Percentiles rank a stretch among this genome's conserved stretches.
Conservation (phyloP, 2,888 invertebrate genomes). For the Geotrupes spiniger region DNA sequence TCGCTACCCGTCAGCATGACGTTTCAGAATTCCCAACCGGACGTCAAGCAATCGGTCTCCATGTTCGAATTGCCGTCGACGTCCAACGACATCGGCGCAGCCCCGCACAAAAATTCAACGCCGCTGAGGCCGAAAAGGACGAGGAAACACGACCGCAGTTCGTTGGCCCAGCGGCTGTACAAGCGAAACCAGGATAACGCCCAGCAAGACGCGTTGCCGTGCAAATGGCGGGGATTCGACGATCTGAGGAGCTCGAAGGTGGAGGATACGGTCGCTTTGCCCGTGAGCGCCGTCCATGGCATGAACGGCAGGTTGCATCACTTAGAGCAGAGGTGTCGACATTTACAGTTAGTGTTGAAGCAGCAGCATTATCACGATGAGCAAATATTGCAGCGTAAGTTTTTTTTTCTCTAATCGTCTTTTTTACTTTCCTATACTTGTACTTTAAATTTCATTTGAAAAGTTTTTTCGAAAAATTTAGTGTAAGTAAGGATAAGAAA, state of each 20-base stretch:
- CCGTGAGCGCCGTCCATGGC: slow-evolving; percentile 41
- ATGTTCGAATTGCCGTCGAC: slow-evolving; percentile 32
- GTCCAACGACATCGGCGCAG: slow-evolving; percentile 22
- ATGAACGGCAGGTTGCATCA: slow-evolving; percentile 45
- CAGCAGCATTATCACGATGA: slow-evolving; percentile 65
- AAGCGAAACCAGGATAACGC: slow-evolving; percentile 33
- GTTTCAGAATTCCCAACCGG: slow-evolving; percentile 11
- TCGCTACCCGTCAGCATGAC: slow-evolving; percentile 19
- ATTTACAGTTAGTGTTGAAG: slow-evolving; percentile 60
- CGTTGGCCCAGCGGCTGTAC: slow-evolving; percentile 31
- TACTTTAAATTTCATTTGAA: background rate
- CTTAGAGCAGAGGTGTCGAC: slow-evolving; percentile 62
- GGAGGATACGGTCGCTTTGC: slow-evolving; percentile 35
- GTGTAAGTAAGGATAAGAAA: too few species aligned
- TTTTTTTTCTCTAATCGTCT: slow-evolving; percentile 8
- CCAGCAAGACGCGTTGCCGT: slow-evolving; percentile 11
- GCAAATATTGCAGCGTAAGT: slow-evolving; percentile 62
- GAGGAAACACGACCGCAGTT: slow-evolving; percentile 45
- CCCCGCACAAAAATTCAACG: slow-evolving; percentile 37
- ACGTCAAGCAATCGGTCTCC: slow-evolving; percentile 26
- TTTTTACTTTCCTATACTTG: too few species aligned
- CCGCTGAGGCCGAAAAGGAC: slow-evolving; percentile 46
- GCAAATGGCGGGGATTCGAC: slow-evolving; percentile 16
- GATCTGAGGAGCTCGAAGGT: slow-evolving; percentile 19
- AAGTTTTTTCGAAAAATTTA: too few species aligned